Evolutionary conservation across 2,797 vertebrate genomes (phyloP), one percentile per base, ranked within the genome.

Genomic region (Sparidentex hasta): DNA sequence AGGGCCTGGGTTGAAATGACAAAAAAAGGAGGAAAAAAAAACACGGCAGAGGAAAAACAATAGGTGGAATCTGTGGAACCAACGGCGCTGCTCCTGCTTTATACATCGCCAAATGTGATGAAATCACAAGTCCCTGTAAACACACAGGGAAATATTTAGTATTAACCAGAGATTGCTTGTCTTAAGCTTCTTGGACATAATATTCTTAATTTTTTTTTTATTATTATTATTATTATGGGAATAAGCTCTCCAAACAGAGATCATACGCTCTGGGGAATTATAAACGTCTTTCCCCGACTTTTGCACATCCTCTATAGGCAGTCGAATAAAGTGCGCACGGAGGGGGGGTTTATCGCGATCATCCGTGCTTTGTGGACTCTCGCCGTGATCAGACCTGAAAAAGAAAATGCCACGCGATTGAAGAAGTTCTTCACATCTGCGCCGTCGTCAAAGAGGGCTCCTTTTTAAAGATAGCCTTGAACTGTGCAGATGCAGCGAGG

Each of bases 381-480:
- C 66, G 56, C 58, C 29, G 18, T 81, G 78, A 89, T 88, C 76
- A 63, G 64, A 81, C 73, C 67, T 63, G 72, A 78, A 25, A 70
- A 67, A 62, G 76, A 51, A 92, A 92, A 90, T 86, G 82, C 74
- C 88, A 87, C 62, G 75, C 44, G 80, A 90, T 82, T 84, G 86
- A 90, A 85, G 83, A 81, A 67, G 77, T 86, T 88, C 74, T 65
- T 82, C 81, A 85, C 80, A 89, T 92, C 84, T 87, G 74, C 27
- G 61, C 75, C 41, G 50, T 77, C 84, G 77, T 89, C 80, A 87
- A 74, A 89, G 67, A 77, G 55, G 79, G 62, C 63, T 75, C 77
- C 74, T 87, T 87, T 87, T 86, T n/a, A 90, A 73, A 90, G 86
- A 85, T 82, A 80, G 85, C 85, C 77, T 84, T 87, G 80, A 87